Percentiles rank a stretch among this genome's conserved stretches.
Evolutionary conservation across 2,797 vertebrate genomes (phyloP).

Genomic region (Gallinago stenura): DNA sequence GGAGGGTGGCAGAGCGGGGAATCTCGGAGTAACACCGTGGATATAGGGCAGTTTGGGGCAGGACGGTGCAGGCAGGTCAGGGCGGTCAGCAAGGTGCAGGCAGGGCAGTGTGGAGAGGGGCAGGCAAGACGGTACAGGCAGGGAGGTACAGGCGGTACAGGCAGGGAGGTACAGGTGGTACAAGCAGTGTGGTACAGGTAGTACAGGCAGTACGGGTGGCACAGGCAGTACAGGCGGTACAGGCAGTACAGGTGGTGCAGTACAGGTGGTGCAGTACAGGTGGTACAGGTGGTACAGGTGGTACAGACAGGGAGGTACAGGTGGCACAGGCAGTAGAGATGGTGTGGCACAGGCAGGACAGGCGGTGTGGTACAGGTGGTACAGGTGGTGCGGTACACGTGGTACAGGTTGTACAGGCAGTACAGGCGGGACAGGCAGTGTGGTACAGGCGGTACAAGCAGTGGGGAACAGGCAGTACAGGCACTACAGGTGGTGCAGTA

Average conservation of each 20-base stretch:
- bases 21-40: background rate
- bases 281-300: too few species aligned
- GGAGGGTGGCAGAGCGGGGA: background rate
- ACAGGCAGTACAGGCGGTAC: background rate
- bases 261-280: background rate
- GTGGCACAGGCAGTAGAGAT: too few species aligned
- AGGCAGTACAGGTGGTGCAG: too few species aligned
- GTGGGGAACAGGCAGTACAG: background rate
- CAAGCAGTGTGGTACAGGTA: background rate
- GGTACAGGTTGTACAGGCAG: too few species aligned
- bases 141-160: background rate
- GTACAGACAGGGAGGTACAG: too few species aligned
- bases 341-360: too few species aligned
- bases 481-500: too few species aligned
- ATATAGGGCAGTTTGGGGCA: background rate
- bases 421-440: background rate
- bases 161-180: too few species aligned
- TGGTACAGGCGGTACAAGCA: fast-evolving
- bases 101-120: too few species aligned
- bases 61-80: background rate
- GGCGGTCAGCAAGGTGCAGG: too few species aligned
- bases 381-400: too few species aligned
- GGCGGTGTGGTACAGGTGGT: fast-evolving
- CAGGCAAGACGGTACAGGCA: background rate
- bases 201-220: background rate